Evolutionary conservation across 2,113 vertebrate genomes (phyloP).

Genomic region (Pteropus alecto): DNA sequence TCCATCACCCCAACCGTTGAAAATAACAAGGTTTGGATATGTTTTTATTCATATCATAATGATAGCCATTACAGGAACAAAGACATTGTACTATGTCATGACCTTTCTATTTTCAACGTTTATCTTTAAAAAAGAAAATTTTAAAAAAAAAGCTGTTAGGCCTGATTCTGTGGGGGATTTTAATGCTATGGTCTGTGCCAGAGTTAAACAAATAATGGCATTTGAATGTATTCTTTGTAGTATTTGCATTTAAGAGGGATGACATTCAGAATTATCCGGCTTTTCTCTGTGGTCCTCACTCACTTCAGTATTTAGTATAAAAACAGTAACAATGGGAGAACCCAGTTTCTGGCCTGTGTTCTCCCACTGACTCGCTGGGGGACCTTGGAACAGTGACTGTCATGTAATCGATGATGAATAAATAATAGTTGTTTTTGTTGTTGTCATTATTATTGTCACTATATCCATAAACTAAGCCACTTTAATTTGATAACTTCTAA

Average conservation of each 20-base stretch:
- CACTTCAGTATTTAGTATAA: conserved; percentile 7
- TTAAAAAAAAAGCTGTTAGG: background rate
- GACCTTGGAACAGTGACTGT: background rate
- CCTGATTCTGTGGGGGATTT: background rate
- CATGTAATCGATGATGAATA: conserved; percentile 26
- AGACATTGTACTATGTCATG: background rate
- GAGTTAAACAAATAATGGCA: background rate
- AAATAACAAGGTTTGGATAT: background rate
- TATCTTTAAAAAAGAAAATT: background rate
- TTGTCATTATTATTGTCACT: background rate
- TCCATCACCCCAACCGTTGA: background rate
- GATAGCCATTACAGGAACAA: background rate
- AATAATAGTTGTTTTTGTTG: background rate
- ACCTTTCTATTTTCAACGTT: conserved; percentile 2
- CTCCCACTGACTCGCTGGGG: background rate
- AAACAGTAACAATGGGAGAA: conserved; percentile 4
- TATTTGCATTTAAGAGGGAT: background rate
- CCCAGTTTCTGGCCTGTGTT: background rate
- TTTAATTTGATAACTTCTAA: conserved; percentile 11
- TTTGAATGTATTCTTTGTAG: background rate
- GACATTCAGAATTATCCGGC: background rate
- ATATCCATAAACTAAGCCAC: background rate
- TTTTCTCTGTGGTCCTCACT: background rate
- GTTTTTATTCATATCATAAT: background rate
- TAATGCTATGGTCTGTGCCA: background rate